Percentiles rank a stretch among this genome's conserved stretches.
These are phyloP conservation scores for Oxystoma pomonae DNA, from an alignment of 2,888 invertebrate species.

Conservation along the genomic window DNA sequence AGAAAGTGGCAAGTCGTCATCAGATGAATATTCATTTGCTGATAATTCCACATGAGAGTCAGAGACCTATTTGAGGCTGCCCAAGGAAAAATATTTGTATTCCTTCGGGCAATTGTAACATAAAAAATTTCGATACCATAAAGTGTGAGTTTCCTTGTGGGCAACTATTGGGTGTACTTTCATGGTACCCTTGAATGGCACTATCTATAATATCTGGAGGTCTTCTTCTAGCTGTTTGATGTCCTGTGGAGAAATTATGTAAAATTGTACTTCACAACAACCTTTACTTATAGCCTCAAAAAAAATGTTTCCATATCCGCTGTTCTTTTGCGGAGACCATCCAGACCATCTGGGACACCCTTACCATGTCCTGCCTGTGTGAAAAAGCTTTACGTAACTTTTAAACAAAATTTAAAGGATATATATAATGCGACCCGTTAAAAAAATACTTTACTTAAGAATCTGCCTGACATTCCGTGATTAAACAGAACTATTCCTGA, in stretches of 20 bases:
- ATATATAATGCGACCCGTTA: too few relatives aligned
- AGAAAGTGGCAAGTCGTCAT: too few relatives aligned
- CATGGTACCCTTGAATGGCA: conserved; percentile 6
- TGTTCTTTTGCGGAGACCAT: too few relatives aligned
- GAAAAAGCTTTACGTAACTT: too few relatives aligned
- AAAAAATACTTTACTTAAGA: too few relatives aligned
- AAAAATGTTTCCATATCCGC: too few relatives aligned
- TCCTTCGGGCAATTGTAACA: not conserved
- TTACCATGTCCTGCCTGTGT: conserved; percentile 3
- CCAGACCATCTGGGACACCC: not conserved
- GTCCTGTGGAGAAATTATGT: not conserved
- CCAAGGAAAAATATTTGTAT: not conserved
- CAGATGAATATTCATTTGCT: too few relatives aligned
- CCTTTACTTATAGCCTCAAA: not conserved
- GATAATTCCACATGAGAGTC: too few relatives aligned
- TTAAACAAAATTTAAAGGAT: too few relatives aligned
- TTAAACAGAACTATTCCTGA: too few relatives aligned
- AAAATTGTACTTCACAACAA: not conserved
- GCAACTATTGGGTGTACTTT: conserved; percentile 6
- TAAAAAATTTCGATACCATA: not conserved
- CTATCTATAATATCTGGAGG: not conserved
- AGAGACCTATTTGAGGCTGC: not conserved
- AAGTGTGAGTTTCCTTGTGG: not conserved
- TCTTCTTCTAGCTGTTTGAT: not conserved
- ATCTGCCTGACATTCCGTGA: too few relatives aligned